Conservation (phyloP, 1,140 invertebrate species). For the Chrysomallon squamiferum region DNA sequence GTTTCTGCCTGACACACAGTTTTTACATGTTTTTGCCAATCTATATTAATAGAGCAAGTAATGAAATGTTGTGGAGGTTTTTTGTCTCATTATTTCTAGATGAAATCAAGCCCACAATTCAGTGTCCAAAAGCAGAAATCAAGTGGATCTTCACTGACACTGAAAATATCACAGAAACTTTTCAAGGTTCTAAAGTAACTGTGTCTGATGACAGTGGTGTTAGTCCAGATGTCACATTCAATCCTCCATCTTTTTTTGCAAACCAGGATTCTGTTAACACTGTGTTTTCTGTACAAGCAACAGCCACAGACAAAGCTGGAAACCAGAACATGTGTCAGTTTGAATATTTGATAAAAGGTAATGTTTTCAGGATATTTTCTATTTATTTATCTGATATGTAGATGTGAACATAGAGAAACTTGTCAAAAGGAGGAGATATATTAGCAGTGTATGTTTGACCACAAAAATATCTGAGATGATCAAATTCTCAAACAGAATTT, state of each 20-base stretch:
- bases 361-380: too few relatives aligned
- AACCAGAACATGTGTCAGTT: neutral
- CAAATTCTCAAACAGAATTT: too few relatives aligned
- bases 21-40: too few relatives aligned
- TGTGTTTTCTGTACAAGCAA: neutral
- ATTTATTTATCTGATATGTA: too few relatives aligned
- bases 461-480: too few relatives aligned
- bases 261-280: neutral
- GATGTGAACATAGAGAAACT: too few relatives aligned
- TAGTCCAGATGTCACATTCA: neutral
- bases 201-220: neutral
- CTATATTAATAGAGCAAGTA: too few relatives aligned
- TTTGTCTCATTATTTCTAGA: constrained; percentile 10
- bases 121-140: constrained; percentile 7
- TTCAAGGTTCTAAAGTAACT: neutral
- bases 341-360: neutral
- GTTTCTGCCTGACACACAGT: too few relatives aligned
- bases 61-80: too few relatives aligned
- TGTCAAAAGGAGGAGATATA: neutral
- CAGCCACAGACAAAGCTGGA: neutral
- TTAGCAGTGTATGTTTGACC: too few relatives aligned
- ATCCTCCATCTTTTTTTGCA: neutral
- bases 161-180: constrained; percentile 65
- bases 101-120: constrained; percentile 21
- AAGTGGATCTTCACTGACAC: constrained; percentile 84